These are phyloP conservation scores for Cantharis nigra DNA, from an alignment of 2,888 invertebrate genomes.

Conservation along the genomic window DNA sequence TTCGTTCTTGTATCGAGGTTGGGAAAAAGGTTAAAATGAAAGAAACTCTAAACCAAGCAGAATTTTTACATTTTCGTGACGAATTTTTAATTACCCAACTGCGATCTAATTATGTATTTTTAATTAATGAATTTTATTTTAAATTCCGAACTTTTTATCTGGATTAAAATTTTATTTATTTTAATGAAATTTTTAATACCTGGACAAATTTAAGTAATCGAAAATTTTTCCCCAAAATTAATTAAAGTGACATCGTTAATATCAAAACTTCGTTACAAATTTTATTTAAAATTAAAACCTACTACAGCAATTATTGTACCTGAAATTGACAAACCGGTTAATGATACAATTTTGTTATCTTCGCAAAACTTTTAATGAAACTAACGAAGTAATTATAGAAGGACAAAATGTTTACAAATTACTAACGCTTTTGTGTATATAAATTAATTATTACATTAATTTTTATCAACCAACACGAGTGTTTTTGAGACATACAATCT, in stretches of 20 bases:
- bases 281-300: not conserved
- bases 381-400: not conserved
- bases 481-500: not conserved
- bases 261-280: not conserved
- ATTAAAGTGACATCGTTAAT: not conserved
- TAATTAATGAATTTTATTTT: not conserved
- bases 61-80: not conserved
- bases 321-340: not conserved
- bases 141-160: not conserved
- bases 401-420: not conserved
- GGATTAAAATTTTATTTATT: not conserved
- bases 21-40: not conserved
- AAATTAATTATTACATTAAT: not conserved
- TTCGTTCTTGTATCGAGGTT: not conserved
- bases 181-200: not conserved
- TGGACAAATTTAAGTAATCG: not conserved
- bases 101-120: not conserved
- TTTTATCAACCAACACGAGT: not conserved
- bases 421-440: not conserved
- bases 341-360: not conserved
- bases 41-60: not conserved
- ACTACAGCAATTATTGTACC: not conserved
- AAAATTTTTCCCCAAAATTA: not conserved
- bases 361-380: not conserved
- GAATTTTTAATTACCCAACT: not conserved